Base-by-base conservation (phyloP, 2,888 invertebrate genomes). In the Polymixis lichenea region DNA sequence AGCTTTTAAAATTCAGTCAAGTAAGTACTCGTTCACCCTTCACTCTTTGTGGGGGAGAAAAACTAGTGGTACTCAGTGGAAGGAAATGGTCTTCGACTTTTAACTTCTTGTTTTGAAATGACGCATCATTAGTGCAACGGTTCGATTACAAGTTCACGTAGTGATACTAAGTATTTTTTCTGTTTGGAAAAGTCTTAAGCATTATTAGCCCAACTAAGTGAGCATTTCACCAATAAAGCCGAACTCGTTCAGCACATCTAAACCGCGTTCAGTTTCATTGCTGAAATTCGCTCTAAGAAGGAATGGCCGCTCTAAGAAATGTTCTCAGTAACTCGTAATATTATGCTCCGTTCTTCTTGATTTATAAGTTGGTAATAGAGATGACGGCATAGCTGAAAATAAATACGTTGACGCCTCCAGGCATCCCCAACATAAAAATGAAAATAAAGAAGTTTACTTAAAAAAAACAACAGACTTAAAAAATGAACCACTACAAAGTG, bases 1-100 rank as follows among this genome's bases (percentile, higher is more conserved):
- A 89, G 90, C 89, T 89, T 93, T 94, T 93, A 89, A 93, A 92
- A 90, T 92, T 91, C 89, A 90, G 87, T 91, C 88, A 90, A 90
- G 89, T 86, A 85, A 82, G 80, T 81, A 81, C 78, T 82, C 66
- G 58, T 78, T 83, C 77, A 80, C 74, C 82, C 75, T 84, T 82
- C 64, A 77, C 70, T 72, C 80, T 86, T 86, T 83, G 80, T 88
- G 81, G 64, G 75, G 74, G 77, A 75, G 68, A 65, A 74, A 75
- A 82, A 82, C 79, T 83, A 84, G 76, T 60, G 72, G 81, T 79
- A 76, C 74, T 78, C 70, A 81, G 72, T 79, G 56, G 62, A 70
- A 78, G 75, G 61, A 74, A 80, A 79, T 72, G 67, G 68, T 73
- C 70, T 69, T 78, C 77, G 76, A 78, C 65, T 58, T 80, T 81